A percentile compares a stretch with the other conserved stretches of the same genome.
Evolutionary conservation across 2,797 vertebrate species (phyloP).

Genomic region (Girardinus metallicus): DNA sequence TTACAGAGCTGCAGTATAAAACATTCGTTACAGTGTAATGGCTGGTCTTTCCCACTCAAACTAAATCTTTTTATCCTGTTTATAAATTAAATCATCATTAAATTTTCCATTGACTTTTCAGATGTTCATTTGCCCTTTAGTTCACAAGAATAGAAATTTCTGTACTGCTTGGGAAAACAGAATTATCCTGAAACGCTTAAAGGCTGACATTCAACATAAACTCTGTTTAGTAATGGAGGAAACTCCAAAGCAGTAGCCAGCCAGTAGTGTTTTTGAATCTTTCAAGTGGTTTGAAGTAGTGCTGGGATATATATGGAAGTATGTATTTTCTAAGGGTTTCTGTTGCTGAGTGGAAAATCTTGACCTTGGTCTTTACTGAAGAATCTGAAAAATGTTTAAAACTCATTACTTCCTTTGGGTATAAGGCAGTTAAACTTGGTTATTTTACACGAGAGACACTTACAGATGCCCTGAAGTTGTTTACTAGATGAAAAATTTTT

Average conservation of each 20-base stretch:
- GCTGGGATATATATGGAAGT: conserved; percentile 3
- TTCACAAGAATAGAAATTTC: not conserved
- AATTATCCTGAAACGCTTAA: not conserved
- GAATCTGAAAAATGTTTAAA: conserved; percentile 21
- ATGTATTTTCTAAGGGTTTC: conserved; percentile 3
- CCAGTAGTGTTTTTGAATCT: not conserved
- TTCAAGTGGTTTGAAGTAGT: conserved; percentile 11
- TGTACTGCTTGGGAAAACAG: conserved; percentile 1
- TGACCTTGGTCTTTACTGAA: conserved; percentile 40
- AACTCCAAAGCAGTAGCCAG: not conserved
- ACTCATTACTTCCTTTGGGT: conserved; percentile 28
- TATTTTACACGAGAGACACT: conserved; percentile 19
- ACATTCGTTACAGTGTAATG: conserved; percentile 1
- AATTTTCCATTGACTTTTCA: not conserved
- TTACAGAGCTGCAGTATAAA: conserved; percentile 8
- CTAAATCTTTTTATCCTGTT: not conserved
- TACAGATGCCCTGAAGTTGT: conserved; percentile 17
- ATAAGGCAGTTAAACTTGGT: conserved; percentile 11
- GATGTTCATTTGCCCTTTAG: not conserved
- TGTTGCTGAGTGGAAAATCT: conserved; percentile 52
- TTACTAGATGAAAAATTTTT: conserved; percentile 21
- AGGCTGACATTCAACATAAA: conserved; percentile 4
- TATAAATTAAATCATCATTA: conserved; percentile 3
- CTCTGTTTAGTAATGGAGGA: conserved; percentile 1
- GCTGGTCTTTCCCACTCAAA: not conserved